phyloP scores from a whole-genome alignment of 2,797 vertebrate species.

The Arctocebus calabarensis region DNA sequence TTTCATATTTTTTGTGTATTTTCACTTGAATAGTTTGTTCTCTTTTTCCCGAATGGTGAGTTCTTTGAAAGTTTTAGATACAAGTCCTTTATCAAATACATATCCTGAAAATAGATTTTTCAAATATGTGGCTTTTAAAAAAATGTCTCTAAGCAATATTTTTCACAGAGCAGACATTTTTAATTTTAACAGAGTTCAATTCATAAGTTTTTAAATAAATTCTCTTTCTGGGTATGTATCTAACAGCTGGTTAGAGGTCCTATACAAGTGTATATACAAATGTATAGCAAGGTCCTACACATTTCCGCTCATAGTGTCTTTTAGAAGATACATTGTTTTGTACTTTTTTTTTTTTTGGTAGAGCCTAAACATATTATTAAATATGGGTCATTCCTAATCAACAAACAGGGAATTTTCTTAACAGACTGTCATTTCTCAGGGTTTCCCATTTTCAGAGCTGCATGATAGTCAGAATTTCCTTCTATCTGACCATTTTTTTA shows the following conservation, averaged over 20 bases:
- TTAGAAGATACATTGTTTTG: background rate
- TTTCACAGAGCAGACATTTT: background rate
- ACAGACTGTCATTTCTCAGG: background rate
- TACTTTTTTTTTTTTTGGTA: background rate
- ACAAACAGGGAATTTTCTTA: background rate
- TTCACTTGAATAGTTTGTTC: background rate
- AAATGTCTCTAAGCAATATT: background rate
- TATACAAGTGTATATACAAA: too few species aligned
- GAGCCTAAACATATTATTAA: background rate
- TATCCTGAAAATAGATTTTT: background rate
- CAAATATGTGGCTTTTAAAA: background rate
- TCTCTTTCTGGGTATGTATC: background rate
- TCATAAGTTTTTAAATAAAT: background rate
- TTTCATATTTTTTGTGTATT: background rate
- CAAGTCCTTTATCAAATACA: background rate
- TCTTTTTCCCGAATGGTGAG: background rate
- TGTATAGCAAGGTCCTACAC: background rate
- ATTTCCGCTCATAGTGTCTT: background rate
- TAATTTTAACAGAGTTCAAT: background rate
- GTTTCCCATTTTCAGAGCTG: background rate
- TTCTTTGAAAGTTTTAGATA: background rate
- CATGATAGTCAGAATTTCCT: background rate
- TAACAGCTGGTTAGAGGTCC: background rate
- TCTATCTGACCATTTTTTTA: background rate
- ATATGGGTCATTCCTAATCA: background rate